Conservation (phyloP, 2,888 invertebrate species). For the Celastrina argiolus region DNA sequence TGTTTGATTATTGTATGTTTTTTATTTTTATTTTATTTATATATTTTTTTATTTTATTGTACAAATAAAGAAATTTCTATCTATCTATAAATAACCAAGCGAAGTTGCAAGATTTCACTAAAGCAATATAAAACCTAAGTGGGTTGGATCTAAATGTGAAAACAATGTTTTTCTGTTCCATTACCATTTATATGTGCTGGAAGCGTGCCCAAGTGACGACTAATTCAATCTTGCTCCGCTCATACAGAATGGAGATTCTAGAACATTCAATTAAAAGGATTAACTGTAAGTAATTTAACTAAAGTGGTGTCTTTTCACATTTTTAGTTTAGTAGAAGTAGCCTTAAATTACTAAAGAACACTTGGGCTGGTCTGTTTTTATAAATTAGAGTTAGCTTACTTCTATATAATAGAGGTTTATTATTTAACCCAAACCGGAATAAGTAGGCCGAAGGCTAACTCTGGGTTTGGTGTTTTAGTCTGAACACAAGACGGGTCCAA, state of each 20-base stretch:
- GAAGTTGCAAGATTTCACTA: neutral
- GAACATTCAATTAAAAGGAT: constrained; percentile 3
- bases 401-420: too few relatives aligned
- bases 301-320: neutral
- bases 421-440: too few relatives aligned
- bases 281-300: neutral
- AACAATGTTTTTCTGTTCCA: constrained; percentile 15
- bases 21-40: too few relatives aligned
- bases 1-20: too few relatives aligned
- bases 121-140: neutral
- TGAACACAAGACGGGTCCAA: too few relatives aligned
- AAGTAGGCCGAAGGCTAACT: too few relatives aligned
- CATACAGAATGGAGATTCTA: neutral
- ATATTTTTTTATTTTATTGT: too few relatives aligned
- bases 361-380: too few relatives aligned
- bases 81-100: neutral
- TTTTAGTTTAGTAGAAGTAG: neutral
- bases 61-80: too few relatives aligned
- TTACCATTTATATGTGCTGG: constrained; percentile 18
- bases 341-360: neutral
- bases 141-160: neutral
- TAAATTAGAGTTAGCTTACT: too few relatives aligned
- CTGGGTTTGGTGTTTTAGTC: too few relatives aligned
- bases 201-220: constrained; percentile 18
- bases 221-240: neutral